phyloP scores from a whole-genome alignment of 1,140 invertebrate species.

The Cotesia vestalis region DNA sequence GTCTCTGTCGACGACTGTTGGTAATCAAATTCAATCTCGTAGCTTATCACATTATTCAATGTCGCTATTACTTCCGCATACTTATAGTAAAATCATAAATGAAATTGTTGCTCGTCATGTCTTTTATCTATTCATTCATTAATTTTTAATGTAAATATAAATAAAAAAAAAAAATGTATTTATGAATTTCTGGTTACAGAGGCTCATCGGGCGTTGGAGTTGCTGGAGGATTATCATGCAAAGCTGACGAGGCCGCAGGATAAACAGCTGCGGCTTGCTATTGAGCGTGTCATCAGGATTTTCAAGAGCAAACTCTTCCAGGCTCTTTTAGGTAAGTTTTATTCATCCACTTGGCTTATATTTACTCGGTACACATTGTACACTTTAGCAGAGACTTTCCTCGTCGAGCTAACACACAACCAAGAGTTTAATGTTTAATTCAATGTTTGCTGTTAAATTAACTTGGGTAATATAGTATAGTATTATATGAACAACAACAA shows the following conservation, averaged over 20 bases:
- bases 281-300: conserved; percentile 96
- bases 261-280: conserved; percentile 91
- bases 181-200: conserved; percentile 72
- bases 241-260: conserved; percentile 92
- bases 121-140: background rate
- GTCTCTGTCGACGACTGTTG: no score
- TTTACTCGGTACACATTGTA: no score
- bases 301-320: conserved; percentile 98
- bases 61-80: no score
- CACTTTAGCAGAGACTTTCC: no score
- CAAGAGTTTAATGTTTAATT: no score
- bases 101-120: background rate
- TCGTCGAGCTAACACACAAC: no score
- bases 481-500: background rate
- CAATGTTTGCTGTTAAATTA: no score
- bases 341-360: background rate
- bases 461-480: background rate
- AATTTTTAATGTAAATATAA: conserved; percentile 7
- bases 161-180: background rate
- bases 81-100: background rate
- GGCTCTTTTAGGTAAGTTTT: conserved; percentile 89
- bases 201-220: conserved; percentile 94
- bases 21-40: no score
- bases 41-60: no score
- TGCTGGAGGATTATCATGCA: conserved; percentile 96